Evolutionary conservation across 2,888 invertebrate genomes (phyloP).

Genomic region (Acleris sparsana): DNA sequence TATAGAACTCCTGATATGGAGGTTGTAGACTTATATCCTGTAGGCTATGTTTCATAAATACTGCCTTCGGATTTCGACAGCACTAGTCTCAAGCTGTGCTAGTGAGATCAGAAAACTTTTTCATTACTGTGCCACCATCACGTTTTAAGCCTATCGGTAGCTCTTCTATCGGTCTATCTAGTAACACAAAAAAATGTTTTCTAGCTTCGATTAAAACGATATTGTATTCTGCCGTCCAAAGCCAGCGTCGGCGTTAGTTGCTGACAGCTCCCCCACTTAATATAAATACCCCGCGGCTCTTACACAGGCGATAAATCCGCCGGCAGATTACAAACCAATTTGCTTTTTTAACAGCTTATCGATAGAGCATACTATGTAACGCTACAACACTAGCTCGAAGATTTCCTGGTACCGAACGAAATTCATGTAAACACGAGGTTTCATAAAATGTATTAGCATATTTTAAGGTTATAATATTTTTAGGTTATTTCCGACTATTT

Average conservation of each 20-base stretch:
- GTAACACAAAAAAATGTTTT: not conserved
- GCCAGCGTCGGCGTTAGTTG: slow-evolving; percentile 74
- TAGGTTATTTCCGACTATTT: slow-evolving; percentile 43
- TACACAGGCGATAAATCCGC: slow-evolving; percentile 76
- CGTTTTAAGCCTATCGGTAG: too few relatives aligned
- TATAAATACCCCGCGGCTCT: slow-evolving; percentile 77
- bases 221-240: slow-evolving; percentile 75
- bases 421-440: slow-evolving; percentile 48
- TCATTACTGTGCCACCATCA: too few relatives aligned
- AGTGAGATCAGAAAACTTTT: too few relatives aligned
- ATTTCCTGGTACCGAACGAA: slow-evolving; percentile 49
- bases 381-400: slow-evolving; percentile 50
- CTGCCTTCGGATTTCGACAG: too few relatives aligned
- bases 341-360: slow-evolving; percentile 65
- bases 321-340: slow-evolving; percentile 59
- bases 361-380: slow-evolving; percentile 68
- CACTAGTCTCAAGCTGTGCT: too few relatives aligned
- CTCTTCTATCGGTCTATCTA: not conserved
- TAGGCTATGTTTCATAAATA: too few relatives aligned
- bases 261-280: slow-evolving; percentile 81
- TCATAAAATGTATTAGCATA: slow-evolving; percentile 42
- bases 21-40: too few relatives aligned
- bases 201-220: slow-evolving; percentile 42
- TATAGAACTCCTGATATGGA: too few relatives aligned
- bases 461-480: slow-evolving; percentile 44